Evolutionary conservation across 2,797 vertebrate genomes (phyloP).

Genomic region (Chaunax sp.): DNA sequence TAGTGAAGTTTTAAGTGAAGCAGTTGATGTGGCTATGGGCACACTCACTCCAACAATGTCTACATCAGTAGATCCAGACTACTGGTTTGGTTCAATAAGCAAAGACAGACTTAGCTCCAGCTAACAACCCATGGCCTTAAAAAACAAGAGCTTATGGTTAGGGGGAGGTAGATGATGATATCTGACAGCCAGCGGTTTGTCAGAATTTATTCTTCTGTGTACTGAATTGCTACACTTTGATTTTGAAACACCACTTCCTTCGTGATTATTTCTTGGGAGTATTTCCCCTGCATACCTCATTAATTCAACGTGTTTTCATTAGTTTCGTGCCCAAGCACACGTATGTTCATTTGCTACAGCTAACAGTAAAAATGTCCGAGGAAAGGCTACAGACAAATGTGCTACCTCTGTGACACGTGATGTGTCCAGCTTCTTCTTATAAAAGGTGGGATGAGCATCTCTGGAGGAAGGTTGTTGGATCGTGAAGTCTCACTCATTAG

Average conservation of each 20-base stretch:
- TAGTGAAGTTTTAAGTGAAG: constrained; percentile 14
- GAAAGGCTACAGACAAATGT: too few species aligned
- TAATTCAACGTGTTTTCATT: background rate
- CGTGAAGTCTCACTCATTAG: too few species aligned
- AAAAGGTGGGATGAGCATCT: too few species aligned
- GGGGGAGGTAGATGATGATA: constrained; percentile 29
- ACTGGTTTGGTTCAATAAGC: background rate
- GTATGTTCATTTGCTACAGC: background rate
- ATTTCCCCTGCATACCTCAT: too few species aligned
- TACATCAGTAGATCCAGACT: constrained; percentile 5
- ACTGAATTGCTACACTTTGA: background rate
- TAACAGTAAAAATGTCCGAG: background rate
- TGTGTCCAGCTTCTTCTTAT: too few species aligned
- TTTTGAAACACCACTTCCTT: too few species aligned
- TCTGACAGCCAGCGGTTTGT: background rate
- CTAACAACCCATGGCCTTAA: background rate
- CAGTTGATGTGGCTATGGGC: background rate
- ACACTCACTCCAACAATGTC: too few species aligned
- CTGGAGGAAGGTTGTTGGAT: too few species aligned
- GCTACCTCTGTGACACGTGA: too few species aligned
- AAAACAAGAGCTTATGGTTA: constrained; percentile 11
- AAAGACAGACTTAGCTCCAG: background rate
- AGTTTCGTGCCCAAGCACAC: too few species aligned
- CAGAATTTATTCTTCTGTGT: background rate
- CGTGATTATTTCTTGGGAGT: background rate